phyloP scores from a whole-genome alignment of 1,140 invertebrate genomes.

The Planococcus citri region DNA sequence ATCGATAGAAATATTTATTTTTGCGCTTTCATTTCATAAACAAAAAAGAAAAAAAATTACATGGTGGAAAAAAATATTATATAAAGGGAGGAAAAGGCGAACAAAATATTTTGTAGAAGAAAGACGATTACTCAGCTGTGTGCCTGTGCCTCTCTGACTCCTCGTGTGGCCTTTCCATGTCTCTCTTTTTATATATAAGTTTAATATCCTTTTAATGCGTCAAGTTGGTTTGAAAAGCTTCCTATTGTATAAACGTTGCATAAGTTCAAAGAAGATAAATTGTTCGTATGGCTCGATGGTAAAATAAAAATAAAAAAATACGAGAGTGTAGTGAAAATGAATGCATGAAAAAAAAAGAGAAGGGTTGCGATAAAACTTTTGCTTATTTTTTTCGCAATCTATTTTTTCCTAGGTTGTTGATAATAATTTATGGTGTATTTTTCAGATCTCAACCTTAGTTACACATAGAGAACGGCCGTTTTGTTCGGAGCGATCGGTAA shows the following conservation, averaged over 20 bases:
- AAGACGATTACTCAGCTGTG: slow-evolving; percentile 6
- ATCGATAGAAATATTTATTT: slow-evolving; percentile 3
- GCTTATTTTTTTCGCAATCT: background rate
- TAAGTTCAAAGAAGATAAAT: slow-evolving; percentile 2
- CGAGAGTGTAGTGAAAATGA: too few species aligned
- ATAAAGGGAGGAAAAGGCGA: too few species aligned
- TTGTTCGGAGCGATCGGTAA: slow-evolving; percentile 41
- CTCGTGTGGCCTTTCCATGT: too few species aligned
- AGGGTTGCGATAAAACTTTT: background rate
- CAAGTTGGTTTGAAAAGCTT: slow-evolving; percentile 3
- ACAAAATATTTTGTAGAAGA: background rate
- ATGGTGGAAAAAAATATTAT: too few species aligned
- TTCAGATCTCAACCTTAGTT: slow-evolving; percentile 80
- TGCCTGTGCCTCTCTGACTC: too few species aligned
- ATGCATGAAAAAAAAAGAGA: background rate
- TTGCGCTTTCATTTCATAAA: slow-evolving; percentile 3
- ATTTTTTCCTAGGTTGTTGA: background rate
- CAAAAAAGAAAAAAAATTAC: background rate
- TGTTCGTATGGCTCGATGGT: background rate
- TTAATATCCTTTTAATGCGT: slow-evolving; percentile 4
- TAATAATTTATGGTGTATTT: slow-evolving; percentile 1
- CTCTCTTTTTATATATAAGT: too few species aligned
- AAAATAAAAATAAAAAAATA: background rate
- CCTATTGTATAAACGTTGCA: slow-evolving; percentile 3
- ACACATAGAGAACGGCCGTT: slow-evolving; percentile 37